Evolutionary conservation across 2,113 vertebrate genomes (phyloP).

Genomic region (Marcusenius ussheri): DNA sequence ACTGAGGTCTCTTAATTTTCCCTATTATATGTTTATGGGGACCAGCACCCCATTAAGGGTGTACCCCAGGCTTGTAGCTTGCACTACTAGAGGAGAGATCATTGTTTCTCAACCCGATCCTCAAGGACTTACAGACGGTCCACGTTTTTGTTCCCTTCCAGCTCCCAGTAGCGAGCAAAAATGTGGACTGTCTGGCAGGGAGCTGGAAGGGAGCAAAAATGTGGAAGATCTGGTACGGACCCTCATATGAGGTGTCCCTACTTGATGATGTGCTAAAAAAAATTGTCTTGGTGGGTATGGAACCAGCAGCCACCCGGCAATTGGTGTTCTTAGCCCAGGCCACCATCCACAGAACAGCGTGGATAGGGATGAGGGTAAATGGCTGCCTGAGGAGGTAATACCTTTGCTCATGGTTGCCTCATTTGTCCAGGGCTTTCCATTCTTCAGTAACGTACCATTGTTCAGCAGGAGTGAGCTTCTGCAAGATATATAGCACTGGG

Average conservation of each 20-base stretch:
- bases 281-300: neutral
- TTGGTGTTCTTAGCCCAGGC: neutral
- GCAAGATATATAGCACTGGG: neutral
- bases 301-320: neutral
- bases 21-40: neutral
- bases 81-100: neutral
- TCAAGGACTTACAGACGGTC: neutral
- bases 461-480: neutral
- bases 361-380: neutral
- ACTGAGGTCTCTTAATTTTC: neutral
- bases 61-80: neutral
- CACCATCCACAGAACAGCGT: neutral
- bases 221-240: no score
- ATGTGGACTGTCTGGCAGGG: neutral
- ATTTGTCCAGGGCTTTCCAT: neutral
- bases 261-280: neutral
- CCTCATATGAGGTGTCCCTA: neutral
- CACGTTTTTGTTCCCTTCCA: neutral
- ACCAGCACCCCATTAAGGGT: neutral
- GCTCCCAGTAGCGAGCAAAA: neutral
- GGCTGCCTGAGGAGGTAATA: neutral
- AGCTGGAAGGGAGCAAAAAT: neutral
- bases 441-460: neutral
- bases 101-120: neutral
- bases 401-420: neutral